These are phyloP conservation scores for Phrynocephalus vlangalii DNA, from an alignment of 2,797 vertebrate species.

Conservation along the genomic window DNA sequence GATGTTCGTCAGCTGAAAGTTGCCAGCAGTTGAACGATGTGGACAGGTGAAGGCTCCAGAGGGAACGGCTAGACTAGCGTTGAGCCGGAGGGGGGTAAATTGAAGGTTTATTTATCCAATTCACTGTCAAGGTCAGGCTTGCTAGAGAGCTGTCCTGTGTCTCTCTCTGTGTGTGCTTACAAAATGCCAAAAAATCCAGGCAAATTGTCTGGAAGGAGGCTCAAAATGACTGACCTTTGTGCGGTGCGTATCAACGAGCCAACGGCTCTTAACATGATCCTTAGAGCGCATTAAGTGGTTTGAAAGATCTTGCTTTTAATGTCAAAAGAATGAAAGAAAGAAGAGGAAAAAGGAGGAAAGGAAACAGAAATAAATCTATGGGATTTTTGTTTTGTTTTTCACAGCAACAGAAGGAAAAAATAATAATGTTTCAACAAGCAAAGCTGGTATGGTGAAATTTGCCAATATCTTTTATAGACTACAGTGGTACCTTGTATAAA, in stretches of 20 bases:
- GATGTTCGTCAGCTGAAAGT: slow-evolving; percentile 85
- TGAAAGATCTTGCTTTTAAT: slow-evolving; percentile 87
- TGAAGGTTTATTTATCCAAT: slow-evolving; percentile 99
- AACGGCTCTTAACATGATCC: slow-evolving; percentile 89
- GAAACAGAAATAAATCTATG: background rate
- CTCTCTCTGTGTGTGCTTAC: slow-evolving; percentile 84
- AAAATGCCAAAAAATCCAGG: slow-evolving; percentile 97
- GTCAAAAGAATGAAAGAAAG: slow-evolving; percentile 57
- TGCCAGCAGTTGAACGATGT: slow-evolving; percentile 92
- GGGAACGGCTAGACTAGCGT: slow-evolving; percentile 87
- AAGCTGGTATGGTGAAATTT: slow-evolving; percentile 6
- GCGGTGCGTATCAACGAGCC: slow-evolving; percentile 91
- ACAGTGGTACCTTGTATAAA: too few relatives aligned
- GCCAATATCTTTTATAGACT: slow-evolving; percentile 4
- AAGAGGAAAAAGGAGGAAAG: background rate
- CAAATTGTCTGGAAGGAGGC: slow-evolving; percentile 91
- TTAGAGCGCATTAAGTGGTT: slow-evolving; percentile 90
- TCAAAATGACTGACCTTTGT: slow-evolving; percentile 99
- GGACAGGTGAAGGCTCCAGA: slow-evolving; percentile 98
- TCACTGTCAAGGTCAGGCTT: slow-evolving; percentile 99
- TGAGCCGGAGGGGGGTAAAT: slow-evolving; percentile 92
- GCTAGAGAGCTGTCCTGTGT: slow-evolving; percentile 93
- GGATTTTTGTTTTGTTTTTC: slow-evolving; percentile 28
- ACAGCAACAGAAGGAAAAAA: slow-evolving; percentile 3
- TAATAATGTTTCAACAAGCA: background rate